Conservation (phyloP, 2,113 vertebrate species). For the Porphyrio hochstetteri region DNA sequence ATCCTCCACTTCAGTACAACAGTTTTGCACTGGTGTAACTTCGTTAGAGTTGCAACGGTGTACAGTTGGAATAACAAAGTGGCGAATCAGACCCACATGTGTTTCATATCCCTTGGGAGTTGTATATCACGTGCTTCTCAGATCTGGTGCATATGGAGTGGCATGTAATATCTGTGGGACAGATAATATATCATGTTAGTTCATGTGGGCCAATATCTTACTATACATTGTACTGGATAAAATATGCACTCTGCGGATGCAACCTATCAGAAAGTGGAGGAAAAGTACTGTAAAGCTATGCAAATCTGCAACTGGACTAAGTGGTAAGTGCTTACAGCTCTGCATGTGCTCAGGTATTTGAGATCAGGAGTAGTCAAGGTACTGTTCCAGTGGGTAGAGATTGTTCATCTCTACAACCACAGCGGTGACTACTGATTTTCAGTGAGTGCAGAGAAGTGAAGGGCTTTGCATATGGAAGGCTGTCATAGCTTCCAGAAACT, state of each 20-base stretch:
- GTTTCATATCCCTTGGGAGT: conserved; percentile 38
- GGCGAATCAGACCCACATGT: conserved; percentile 58
- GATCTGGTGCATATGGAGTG: not conserved
- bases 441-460: not conserved
- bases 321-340: not conserved
- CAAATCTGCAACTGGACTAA: not conserved
- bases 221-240: not conserved
- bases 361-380: not conserved
- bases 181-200: not conserved
- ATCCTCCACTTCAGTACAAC: conserved; percentile 46
- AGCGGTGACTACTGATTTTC: not conserved
- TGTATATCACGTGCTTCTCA: not conserved
- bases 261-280: not conserved
- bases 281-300: not conserved
- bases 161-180: conserved; percentile 2
- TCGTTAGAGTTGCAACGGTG: conserved; percentile 5
- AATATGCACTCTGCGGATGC: not conserved
- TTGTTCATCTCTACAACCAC: not conserved
- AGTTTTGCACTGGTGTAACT: conserved; percentile 59
- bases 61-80: conserved; percentile 54
- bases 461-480: not conserved
- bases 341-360: not conserved
- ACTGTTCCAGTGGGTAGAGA: not conserved
- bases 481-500: not conserved
- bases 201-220: not conserved